These are phyloP conservation scores for Botrylloides violaceus DNA, from an alignment of 23 tunicate genomes.

Conservation along the genomic window DNA sequence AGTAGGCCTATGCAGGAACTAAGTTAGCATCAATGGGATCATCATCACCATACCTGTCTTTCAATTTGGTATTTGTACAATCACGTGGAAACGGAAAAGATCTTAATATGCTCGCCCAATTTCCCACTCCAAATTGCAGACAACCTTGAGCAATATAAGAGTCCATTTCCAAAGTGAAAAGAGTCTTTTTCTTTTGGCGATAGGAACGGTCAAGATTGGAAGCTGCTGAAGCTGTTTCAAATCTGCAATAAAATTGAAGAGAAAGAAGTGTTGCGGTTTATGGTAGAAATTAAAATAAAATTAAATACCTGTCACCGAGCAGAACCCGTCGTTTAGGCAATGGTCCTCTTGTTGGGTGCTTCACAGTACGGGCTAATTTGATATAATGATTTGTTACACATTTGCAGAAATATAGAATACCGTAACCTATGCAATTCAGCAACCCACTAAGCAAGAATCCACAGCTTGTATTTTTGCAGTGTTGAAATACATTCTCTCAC, in stretches of 20 bases:
- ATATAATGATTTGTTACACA: too few species aligned
- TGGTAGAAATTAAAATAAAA: too few species aligned
- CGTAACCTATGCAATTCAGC: too few species aligned
- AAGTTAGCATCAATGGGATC: too few species aligned
- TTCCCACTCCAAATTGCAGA: slow-evolving; percentile 6
- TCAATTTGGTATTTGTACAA: slow-evolving; percentile 11
- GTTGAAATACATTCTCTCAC: too few species aligned
- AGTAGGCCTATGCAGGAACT: too few species aligned
- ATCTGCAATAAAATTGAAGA: slow-evolving; percentile 6
- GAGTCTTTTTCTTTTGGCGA: not conserved
- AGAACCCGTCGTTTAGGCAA: not conserved
- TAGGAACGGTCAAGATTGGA: not conserved
- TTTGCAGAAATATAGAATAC: too few species aligned
- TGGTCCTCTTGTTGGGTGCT: too few species aligned
- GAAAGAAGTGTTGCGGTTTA: too few species aligned
- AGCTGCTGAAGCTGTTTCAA: not conserved
- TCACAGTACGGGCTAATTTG: too few species aligned
- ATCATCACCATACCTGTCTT: slow-evolving; percentile 24
- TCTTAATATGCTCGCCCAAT: slow-evolving; percentile 4
- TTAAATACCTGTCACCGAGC: slow-evolving; percentile 19
- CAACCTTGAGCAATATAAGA: slow-evolving; percentile 21
- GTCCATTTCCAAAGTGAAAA: slow-evolving; percentile 16
- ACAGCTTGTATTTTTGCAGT: too few species aligned
- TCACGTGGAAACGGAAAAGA: slow-evolving; percentile 17
- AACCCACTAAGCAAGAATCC: too few species aligned